Conservation (phyloP, 2,797 vertebrate species). For the Hydrocynus forskahlii region DNA sequence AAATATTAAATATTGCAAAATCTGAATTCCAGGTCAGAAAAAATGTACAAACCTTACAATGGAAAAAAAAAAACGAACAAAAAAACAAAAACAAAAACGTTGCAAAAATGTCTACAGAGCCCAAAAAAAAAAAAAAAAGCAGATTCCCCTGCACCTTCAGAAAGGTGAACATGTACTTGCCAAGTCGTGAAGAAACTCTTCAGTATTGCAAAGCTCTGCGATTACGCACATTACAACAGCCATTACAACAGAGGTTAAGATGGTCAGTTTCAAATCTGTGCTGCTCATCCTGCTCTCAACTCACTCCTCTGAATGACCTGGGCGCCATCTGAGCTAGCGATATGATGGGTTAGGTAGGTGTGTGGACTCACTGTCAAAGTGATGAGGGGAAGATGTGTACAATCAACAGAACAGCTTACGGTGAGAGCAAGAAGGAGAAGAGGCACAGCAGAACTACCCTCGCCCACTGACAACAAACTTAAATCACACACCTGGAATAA, state of each 20-base stretch:
- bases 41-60: constrained; percentile 67
- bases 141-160: constrained; percentile 60
- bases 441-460: constrained; percentile 22
- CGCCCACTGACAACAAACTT: not conserved
- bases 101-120: constrained; percentile 67
- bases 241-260: constrained; percentile 22
- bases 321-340: not conserved
- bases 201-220: constrained; percentile 76
- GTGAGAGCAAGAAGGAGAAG: not conserved
- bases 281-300: not conserved
- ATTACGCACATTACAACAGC: constrained; percentile 3
- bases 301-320: not conserved
- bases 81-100: no score
- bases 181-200: constrained; percentile 60
- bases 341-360: not conserved
- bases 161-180: constrained; percentile 56
- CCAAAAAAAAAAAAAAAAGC: constrained; percentile 47
- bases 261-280: not conserved
- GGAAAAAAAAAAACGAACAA: constrained; percentile 41
- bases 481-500: constrained; percentile 2
- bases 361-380: not conserved
- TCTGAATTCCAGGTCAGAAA: constrained; percentile 73
- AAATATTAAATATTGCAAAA: constrained; percentile 74
- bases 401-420: constrained; percentile 20
- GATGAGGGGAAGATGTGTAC: constrained; percentile 4